Conservation (phyloP, 2,888 invertebrate species). For the Ophioninae sp. region DNA sequence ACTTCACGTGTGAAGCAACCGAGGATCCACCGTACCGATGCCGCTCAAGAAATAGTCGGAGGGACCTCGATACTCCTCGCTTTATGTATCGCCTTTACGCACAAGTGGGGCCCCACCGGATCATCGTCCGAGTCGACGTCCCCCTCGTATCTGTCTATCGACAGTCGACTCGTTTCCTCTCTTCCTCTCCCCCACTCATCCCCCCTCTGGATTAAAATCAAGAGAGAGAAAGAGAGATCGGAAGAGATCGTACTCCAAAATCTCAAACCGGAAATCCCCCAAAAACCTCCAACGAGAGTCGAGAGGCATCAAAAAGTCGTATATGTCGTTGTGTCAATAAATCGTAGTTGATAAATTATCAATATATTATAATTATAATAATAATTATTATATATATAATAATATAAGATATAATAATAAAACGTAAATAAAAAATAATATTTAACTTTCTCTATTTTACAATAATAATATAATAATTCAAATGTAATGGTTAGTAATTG, state of each 20-base stretch:
- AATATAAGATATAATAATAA: no score
- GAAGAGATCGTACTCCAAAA: slow-evolving; percentile 44
- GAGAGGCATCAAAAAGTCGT: not conserved
- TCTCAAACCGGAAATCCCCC: slow-evolving; percentile 14
- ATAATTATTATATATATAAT: no score
- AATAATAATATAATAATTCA: no score
- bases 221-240: slow-evolving; percentile 51
- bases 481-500: no score
- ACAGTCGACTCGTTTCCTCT: not conserved
- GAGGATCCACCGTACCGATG: slow-evolving; percentile 77
- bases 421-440: no score
- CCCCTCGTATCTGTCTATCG: slow-evolving; percentile 46
- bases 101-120: slow-evolving; percentile 73
- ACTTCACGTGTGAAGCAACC: slow-evolving; percentile 61
- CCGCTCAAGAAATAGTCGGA: slow-evolving; percentile 78
- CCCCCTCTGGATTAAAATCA: not conserved
- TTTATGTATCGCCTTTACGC: slow-evolving; percentile 77
- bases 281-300: slow-evolving; percentile 5
- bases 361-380: no score
- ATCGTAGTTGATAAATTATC: no score
- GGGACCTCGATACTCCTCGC: slow-evolving; percentile 71
- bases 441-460: no score
- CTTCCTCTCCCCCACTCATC: not conserved
- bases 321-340: not conserved
- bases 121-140: slow-evolving; percentile 47